A percentile compares a stretch with the other conserved stretches of the same genome.
These are phyloP conservation scores for Ceyx margarethae DNA, from an alignment of 2,113 vertebrate species.

Conservation along the genomic window DNA sequence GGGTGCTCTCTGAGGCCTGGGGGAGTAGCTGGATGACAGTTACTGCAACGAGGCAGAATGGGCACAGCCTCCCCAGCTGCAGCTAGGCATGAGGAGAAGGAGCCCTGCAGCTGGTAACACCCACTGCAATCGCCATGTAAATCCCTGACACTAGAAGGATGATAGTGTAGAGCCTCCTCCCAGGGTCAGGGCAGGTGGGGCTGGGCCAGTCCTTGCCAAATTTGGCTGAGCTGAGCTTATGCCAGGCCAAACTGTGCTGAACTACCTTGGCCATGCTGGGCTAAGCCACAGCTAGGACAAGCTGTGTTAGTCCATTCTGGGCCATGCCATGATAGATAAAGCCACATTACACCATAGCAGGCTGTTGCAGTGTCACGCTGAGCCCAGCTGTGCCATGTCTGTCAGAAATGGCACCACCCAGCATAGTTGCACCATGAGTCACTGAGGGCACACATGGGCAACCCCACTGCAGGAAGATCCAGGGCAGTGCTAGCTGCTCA, in stretches of 20 bases:
- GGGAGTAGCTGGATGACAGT: neutral
- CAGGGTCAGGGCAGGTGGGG: no score
- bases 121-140: neutral
- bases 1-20: neutral
- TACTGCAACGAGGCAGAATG: neutral
- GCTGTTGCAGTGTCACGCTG: fast-evolving
- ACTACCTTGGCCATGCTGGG: neutral
- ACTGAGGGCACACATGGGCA: neutral
- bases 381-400: neutral
- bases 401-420: neutral
- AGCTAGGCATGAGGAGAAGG: neutral
- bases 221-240: neutral
- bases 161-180: neutral
- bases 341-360: neutral
- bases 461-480: fast-evolving
- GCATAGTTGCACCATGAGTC: neutral
- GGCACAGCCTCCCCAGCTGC: neutral
- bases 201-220: neutral
- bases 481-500: neutral
- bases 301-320: no score
- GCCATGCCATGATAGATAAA: neutral
- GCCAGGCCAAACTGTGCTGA: no score
- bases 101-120: fast-evolving
- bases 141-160: neutral
- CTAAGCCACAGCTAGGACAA: neutral